Conservation (phyloP, 2,888 invertebrate genomes). For the Ptilodon capucinus region DNA sequence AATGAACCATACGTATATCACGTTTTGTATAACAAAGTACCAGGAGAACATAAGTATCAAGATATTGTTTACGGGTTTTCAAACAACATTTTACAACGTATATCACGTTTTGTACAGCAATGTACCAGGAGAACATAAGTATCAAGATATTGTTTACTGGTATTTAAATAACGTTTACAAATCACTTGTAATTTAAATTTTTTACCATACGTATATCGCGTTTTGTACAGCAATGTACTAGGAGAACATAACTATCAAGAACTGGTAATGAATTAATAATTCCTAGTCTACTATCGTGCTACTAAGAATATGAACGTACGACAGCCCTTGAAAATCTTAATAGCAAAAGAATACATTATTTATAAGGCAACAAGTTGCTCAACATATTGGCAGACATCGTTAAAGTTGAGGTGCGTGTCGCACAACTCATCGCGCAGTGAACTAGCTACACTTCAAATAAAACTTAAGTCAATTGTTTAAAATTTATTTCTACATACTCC, state of each 20-base stretch:
- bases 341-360: neutral
- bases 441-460: neutral
- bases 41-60: too few species aligned
- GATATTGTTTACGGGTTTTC: too few species aligned
- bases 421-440: neutral
- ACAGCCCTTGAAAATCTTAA: neutral
- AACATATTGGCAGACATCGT: neutral
- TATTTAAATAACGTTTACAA: too few species aligned
- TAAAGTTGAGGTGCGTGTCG: neutral
- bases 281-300: too few species aligned
- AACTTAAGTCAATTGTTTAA: neutral
- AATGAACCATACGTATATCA: too few species aligned
- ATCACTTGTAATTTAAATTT: too few species aligned
- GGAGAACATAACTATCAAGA: neutral
- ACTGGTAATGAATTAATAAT: neutral
- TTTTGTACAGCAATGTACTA: neutral
- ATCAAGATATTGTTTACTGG: too few species aligned
- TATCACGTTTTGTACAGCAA: too few species aligned
- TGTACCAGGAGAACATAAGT: too few species aligned
- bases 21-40: too few species aligned
- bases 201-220: neutral
- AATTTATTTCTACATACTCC: conserved; percentile 9
- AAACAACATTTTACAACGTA: too few species aligned
- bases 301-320: neutral
- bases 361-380: neutral